Evolutionary conservation across 2,797 vertebrate genomes (phyloP), one percentile per base, ranked within the genome.

Genomic region (Pelochelys cantorii): DNA sequence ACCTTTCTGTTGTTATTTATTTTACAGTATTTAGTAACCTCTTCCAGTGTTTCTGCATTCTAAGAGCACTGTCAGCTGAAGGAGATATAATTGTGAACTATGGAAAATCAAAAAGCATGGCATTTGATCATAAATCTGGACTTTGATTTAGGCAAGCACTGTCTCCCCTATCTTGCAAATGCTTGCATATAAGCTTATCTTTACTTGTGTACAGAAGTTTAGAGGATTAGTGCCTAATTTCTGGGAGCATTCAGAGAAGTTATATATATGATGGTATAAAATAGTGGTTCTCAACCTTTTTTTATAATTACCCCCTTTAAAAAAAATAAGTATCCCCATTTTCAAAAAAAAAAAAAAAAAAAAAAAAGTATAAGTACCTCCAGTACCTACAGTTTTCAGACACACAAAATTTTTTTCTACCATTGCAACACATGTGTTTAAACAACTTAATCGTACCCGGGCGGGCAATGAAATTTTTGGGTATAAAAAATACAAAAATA

Each of bases 21-120:
- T 88, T 83, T 83, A 53, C 48, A 83, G 56, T 80, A 54, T 22
- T 56, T 91, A 52, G 56, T 89, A 90, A 92, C 81, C 55, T 34
- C 52, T 42, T 29, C 37, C 56, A 48, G 25, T 78, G 25, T 79
- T 57, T 62, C 34, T 57, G 87, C 25, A 87, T 94, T 92, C 48
- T 78, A 88, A 77, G 31, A 52, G 42, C 37, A 6, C 4, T 2
- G 56, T 87, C 87, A 90, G 79, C 56, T 84, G 11, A 1, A 18
- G 54, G 34, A 83, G 34, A 52, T 5, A 25, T 84, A 81, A 83
- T 54, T 90, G 77, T 78, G 78, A 87, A 31, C 65, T 84, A 93
- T 81, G 27, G 1, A 81, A 20, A 83, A 27, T 71, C 68, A 88
- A 29, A 93, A 52, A 93, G 83, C 25, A 27, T 59, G 78, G 94